Evolutionary conservation across 2,888 invertebrate genomes (phyloP).

Genomic region (Trypoxylon attenuatum): DNA sequence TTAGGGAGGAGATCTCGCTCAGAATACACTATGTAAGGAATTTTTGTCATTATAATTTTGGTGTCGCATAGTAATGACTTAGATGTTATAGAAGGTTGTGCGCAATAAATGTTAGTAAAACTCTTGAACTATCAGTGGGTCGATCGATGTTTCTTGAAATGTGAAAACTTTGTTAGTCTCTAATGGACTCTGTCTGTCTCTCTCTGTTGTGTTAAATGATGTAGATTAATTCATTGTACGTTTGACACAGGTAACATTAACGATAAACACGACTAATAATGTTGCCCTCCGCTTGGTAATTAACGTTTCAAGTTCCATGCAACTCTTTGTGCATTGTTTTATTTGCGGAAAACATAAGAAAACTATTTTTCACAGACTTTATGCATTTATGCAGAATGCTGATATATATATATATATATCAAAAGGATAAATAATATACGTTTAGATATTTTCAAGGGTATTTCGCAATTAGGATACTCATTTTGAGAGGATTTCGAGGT

Average conservation of each 20-base stretch:
- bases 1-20: conserved; percentile 17
- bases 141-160: conserved; percentile 48
- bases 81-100: conserved; percentile 42
- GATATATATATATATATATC: no score
- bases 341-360: conserved; percentile 31
- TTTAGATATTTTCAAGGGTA: conserved; percentile 53
- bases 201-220: conserved; percentile 38
- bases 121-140: conserved; percentile 33
- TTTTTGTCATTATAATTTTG: conserved; percentile 8
- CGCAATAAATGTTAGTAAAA: conserved; percentile 51
- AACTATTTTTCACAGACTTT: conserved; percentile 44
- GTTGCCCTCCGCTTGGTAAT: conserved; percentile 38
- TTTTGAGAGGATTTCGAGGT: conserved; percentile 19
- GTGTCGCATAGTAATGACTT: conserved; percentile 21
- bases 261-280: conserved; percentile 26
- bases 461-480: conserved; percentile 41
- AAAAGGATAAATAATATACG: conserved; percentile 46
- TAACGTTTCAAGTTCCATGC: conserved; percentile 40
- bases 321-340: conserved; percentile 35
- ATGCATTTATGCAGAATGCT: conserved; percentile 44
- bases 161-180: conserved; percentile 42
- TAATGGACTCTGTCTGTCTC: conserved; percentile 16
- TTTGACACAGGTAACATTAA: conserved; percentile 25
- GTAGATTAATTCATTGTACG: conserved; percentile 29
- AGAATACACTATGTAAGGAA: background rate